These are phyloP conservation scores for Biston betularia DNA, from an alignment of 2,888 invertebrate genomes.

Conservation along the genomic window DNA sequence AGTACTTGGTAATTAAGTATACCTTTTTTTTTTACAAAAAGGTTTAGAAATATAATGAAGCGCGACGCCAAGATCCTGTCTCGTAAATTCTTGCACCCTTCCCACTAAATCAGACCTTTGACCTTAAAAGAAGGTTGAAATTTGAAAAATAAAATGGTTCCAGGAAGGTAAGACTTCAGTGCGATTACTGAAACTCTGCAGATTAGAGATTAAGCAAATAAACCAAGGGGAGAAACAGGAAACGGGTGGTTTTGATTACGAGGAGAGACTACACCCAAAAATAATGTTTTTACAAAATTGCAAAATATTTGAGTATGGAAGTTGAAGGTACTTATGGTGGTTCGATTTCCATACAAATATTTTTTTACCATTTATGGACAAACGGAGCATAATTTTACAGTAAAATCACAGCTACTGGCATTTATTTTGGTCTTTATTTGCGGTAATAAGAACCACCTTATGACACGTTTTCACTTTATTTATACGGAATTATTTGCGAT, in stretches of 20 bases:
- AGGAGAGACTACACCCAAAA: conserved; percentile 37
- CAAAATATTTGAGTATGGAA: conserved; percentile 25
- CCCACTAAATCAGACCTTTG: conserved; percentile 1
- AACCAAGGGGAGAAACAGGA: conserved; percentile 44
- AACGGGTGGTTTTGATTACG: conserved; percentile 48
- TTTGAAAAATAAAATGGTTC: conserved; percentile 25
- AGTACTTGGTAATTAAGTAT: too few species aligned
- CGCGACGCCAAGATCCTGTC: not conserved
- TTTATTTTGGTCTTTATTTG: too few species aligned
- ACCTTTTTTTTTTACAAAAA: not conserved
- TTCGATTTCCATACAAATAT: too few species aligned
- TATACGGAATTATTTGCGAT: too few species aligned
- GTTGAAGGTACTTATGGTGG: not conserved
- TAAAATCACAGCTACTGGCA: too few species aligned
- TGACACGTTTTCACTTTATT: too few species aligned
- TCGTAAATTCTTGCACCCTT: not conserved
- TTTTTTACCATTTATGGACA: too few species aligned
- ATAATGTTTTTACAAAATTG: conserved; percentile 42
- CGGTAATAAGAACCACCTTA: too few species aligned
- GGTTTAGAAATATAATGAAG: not conserved
- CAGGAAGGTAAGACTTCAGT: conserved; percentile 24
- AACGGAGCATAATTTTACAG: too few species aligned
- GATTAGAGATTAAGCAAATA: conserved; percentile 47
- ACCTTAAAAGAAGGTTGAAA: conserved; percentile 3
- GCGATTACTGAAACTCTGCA: conserved; percentile 39